Percentiles rank a stretch among this genome's conserved stretches.
phyloP scores from a whole-genome alignment of 2,113 vertebrate genomes.

The Zosterops japonicus region DNA sequence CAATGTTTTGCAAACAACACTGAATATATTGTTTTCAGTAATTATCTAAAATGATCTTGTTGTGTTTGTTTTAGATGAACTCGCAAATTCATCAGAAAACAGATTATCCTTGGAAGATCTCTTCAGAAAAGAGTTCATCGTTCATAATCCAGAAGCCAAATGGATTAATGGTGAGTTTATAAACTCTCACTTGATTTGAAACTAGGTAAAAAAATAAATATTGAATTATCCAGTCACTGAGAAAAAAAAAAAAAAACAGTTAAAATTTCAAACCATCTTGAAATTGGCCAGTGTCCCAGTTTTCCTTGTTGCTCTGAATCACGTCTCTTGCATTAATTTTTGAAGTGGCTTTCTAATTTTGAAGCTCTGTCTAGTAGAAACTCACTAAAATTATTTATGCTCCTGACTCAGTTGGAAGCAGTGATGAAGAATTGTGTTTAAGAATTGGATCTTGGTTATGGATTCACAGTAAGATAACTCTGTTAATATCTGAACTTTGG shows the following conservation, averaged over 20 bases:
- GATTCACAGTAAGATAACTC: not conserved
- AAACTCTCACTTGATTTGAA: not conserved
- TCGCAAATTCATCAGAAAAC: slow-evolving; percentile 86
- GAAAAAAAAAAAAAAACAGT: not conserved
- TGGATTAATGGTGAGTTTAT: slow-evolving; percentile 92
- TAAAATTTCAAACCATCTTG: not conserved
- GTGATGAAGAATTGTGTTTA: not conserved
- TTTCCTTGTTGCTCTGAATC: not conserved
- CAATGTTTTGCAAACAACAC: not conserved
- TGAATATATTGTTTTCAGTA: not conserved
- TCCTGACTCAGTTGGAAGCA: not conserved
- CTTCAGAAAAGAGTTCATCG: slow-evolving; percentile 86
- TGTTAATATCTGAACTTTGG: not conserved
- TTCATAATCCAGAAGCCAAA: slow-evolving; percentile 88
- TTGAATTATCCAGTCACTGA: not conserved
- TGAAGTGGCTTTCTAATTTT: slow-evolving; percentile 38
- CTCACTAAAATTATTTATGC: not conserved
- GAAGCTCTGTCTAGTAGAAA: not conserved
- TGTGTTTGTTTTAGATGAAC: slow-evolving; percentile 81
- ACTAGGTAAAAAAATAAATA: not conserved
- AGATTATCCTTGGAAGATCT: slow-evolving; percentile 92
- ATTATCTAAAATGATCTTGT: not conserved
- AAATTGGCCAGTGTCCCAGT: not conserved
- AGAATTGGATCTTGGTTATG: not conserved
- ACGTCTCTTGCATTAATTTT: not conserved